A percentile compares a stretch with the other conserved stretches of the same genome.
Conservation (phyloP, 1,140 invertebrate species). For the Pissodes strobi region DNA sequence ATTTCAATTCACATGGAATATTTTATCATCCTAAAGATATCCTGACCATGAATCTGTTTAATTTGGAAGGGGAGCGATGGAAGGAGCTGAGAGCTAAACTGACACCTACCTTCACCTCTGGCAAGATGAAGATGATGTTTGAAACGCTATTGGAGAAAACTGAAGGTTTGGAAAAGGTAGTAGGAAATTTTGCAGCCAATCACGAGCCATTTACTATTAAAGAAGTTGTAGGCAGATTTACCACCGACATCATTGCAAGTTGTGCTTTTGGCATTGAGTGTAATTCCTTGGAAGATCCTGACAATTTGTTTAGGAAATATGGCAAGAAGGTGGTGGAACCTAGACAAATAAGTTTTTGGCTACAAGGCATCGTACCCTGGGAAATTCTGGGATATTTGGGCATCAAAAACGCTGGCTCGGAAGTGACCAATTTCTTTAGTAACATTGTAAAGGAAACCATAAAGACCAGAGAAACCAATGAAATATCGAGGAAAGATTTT, state of each 20-base stretch:
- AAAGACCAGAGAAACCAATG: conserved; percentile 30
- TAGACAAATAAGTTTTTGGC: background rate
- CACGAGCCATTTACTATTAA: too few species aligned
- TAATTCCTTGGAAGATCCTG: conserved; percentile 39
- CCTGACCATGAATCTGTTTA: too few species aligned
- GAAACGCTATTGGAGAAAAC: too few species aligned
- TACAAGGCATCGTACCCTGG: background rate
- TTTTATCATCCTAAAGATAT: too few species aligned
- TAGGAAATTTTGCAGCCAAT: too few species aligned
- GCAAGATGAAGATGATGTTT: too few species aligned
- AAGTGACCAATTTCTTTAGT: conserved; percentile 4
- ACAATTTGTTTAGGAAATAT: conserved; percentile 56
- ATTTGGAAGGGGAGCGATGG: too few species aligned
- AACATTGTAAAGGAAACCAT: conserved; percentile 19
- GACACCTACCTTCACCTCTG: too few species aligned
- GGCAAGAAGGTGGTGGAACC: conserved; percentile 50
- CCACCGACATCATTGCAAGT: conserved; percentile 67
- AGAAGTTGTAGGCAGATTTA: conserved; percentile 60
- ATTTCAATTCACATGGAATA: too few species aligned
- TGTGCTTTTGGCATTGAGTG: conserved; percentile 66
- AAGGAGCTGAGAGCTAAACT: too few species aligned
- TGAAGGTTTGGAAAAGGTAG: too few species aligned
- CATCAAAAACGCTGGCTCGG: conserved; percentile 7
- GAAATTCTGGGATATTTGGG: background rate
- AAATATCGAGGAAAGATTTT: conserved; percentile 33